Evolutionary conservation across 2,113 vertebrate genomes (phyloP), one percentile per base, ranked within the genome.

Genomic region (Syngnathus scovelli): DNA sequence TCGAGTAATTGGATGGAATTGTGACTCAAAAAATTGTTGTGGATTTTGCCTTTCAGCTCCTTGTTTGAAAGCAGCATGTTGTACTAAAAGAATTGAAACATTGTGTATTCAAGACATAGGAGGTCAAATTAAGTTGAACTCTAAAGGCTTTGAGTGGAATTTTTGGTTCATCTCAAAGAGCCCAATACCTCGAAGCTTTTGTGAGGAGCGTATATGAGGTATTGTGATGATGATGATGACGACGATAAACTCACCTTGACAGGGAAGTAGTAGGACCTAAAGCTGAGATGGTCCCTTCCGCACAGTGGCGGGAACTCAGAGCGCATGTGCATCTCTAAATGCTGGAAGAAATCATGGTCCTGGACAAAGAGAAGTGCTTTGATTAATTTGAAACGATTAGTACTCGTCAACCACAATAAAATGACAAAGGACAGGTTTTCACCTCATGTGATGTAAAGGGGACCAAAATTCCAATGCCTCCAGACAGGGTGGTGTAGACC

Each of bases 271-370:
- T 98, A 99, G 27, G 96, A 99, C 67, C 97, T 95, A 79, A 98
- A 99, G 81, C 97, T 99, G 82, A 99, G 95, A 67, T 99, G 96
- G 83, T 99, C 97, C 70, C 96, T 86, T 1, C 97, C 97, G 63
- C 97, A 98, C 48, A 99, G 90, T 15, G 97, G 97, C 5, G 97
- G 97, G 66, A 98, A 98, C 85, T 99, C 97, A 0, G 97, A 98
- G 12, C 97, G 89, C 71, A 99, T 93, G 55, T 99, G 97, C 96
- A 99, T 99, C 89, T 99, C 97, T 52, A 99, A 92, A 0, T 99
- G 97, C 76, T 99, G 97, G 89, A 99, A 99, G 87, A 99, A 99
- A 84, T 99, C 97, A 0, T 99, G 97, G 73, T 99, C 97, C 96
- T 99, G 78, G 59, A 75, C 44, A 81, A 0, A 61, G 48, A 33